Percentiles rank a stretch among this genome's conserved stretches.
These are phyloP conservation scores for Drosophila testacea DNA, from an alignment of 2,888 invertebrate genomes.

Conservation along the genomic window DNA sequence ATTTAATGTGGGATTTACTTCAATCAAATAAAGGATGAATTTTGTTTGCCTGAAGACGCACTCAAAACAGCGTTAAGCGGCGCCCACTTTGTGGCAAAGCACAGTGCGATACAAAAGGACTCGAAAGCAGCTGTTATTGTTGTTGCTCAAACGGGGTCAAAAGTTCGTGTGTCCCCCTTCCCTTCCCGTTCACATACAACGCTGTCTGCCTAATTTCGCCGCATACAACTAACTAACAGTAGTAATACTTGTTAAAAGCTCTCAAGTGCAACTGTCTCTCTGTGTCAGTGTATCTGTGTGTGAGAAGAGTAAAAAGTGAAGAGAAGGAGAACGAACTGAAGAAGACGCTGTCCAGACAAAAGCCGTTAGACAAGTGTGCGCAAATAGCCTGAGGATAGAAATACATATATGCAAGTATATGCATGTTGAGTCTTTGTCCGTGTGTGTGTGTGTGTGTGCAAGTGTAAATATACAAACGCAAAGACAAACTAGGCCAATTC, in stretches of 20 bases:
- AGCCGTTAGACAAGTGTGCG: conserved; percentile 59
- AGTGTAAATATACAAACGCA: conserved; percentile 43
- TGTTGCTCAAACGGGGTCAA: conserved; percentile 82
- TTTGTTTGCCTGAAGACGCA: conserved; percentile 18
- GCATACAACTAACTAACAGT: conserved; percentile 59
- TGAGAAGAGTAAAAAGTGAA: neutral
- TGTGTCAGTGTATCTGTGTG: conserved; percentile 11
- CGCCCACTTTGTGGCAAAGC: conserved; percentile 3
- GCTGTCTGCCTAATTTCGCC: conserved; percentile 60
- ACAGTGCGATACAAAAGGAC: conserved; percentile 30
- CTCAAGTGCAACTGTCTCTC: conserved; percentile 61
- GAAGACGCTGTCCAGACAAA: conserved; percentile 60
- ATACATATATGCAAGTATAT: conserved; percentile 1
- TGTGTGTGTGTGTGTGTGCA: conserved; percentile 33
- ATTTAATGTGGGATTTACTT: conserved; percentile 21
- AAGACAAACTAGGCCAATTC: conserved; percentile 76
- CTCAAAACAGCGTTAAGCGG: conserved; percentile 19
- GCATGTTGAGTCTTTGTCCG: neutral
- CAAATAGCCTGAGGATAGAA: conserved; percentile 52
- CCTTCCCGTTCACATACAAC: conserved; percentile 1
- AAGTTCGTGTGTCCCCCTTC: conserved; percentile 75
- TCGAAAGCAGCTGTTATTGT: conserved; percentile 64
- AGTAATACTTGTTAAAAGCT: conserved; percentile 61
- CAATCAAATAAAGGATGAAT: conserved; percentile 49
- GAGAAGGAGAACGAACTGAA: conserved; percentile 2